These are phyloP conservation scores for honey bee (Apis mellifera) DNA, from an alignment of 1,140 invertebrate genomes.

Conservation along the genomic window Amel_HAv3.1 CM009931.2:10971501-10972000, in stretches of 20 bases:
- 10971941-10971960: conserved; percentile 89
- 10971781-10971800: background rate
- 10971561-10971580: background rate
- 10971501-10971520: background rate
- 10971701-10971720: conserved; percentile 77
- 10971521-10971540: background rate
- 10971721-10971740: conserved; percentile 80
- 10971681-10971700: conserved; percentile 81
- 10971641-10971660: conserved; percentile 79
- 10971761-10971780: conserved; percentile 25
- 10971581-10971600: background rate
- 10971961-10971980: conserved; percentile 87
- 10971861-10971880: too few species aligned
- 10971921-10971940: conserved; percentile 80
- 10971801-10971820: background rate
- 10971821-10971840: background rate
- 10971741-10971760: conserved; percentile 88
- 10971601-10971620: background rate
- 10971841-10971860: too few species aligned
- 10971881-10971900: background rate
- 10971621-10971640: background rate
- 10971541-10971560: background rate
- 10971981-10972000: conserved; percentile 88
- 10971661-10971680: conserved; percentile 79
- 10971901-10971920: too few species aligned